Percentiles rank a stretch among this genome's conserved stretches.
These are phyloP conservation scores for Larimichthys crocea DNA, from an alignment of 2,113 vertebrate genomes.

Conservation along the genomic window DNA sequence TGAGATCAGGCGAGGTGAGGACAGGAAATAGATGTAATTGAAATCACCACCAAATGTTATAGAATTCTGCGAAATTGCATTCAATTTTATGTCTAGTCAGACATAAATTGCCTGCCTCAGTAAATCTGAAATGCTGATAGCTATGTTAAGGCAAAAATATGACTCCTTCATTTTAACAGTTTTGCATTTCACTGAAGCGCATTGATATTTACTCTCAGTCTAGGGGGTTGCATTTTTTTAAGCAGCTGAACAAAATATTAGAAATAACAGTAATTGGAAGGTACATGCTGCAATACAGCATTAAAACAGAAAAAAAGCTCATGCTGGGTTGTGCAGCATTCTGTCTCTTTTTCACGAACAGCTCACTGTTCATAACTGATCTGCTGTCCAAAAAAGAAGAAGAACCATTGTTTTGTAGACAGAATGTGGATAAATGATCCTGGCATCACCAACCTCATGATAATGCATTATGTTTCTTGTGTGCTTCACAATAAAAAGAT, in stretches of 20 bases:
- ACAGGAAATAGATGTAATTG: conserved; percentile 36
- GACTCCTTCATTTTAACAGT: conserved; percentile 23
- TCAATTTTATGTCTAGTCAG: conserved; percentile 44
- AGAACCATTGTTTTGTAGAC: neutral
- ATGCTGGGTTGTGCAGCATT: neutral
- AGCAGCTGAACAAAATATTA: conserved; percentile 1
- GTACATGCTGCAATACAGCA: neutral
- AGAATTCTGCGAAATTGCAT: conserved; percentile 41
- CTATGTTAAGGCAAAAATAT: conserved; percentile 30
- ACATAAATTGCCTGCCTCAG: conserved; percentile 47
- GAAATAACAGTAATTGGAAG: neutral
- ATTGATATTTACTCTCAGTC: conserved; percentile 22
- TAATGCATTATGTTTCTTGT: neutral
- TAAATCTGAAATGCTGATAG: conserved; percentile 51
- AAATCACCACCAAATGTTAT: conserved; percentile 46
- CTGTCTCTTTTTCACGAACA: neutral
- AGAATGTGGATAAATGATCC: neutral
- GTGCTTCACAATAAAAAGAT: neutral
- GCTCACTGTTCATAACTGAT: neutral
- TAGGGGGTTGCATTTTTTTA: conserved; percentile 2
- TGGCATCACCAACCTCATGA: neutral
- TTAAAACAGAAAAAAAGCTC: neutral
- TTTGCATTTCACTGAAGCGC: conserved; percentile 14
- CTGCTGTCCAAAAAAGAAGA: neutral
- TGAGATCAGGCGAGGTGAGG: conserved; percentile 32